Base-by-base conservation (phyloP, 2,113 vertebrate species). In the Arizona elegans region DNA sequence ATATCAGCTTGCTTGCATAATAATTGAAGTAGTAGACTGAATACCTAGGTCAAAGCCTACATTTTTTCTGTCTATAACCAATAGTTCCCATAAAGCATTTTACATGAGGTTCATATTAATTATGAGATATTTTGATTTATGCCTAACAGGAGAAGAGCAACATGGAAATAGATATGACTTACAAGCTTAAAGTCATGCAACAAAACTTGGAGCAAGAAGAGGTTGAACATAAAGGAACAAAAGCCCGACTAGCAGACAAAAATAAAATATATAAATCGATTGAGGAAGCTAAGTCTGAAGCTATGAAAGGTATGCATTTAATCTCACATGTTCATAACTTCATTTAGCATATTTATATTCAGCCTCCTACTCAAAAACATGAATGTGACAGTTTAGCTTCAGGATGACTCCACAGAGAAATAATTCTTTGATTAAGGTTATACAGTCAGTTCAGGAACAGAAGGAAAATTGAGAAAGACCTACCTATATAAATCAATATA, bases 101-200 rank as follows among this genome's bases (percentile, higher is more conserved):
- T 33, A 33, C 70, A 75, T 75, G n/a, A 17, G 75, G 17, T 38
- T 38, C 33, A 81, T 81, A 81, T 43, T 43, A 87, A 91, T 50
- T 91, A 56, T 93, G 54, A 52, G 54, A 38, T 3, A 88, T 90
- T 93, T 92, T 90, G n/a, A 52, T 95, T 56, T 91, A 85, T 43
- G 52, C 95, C 87, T 26, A 95, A 88, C 95, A 99, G 99, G 99
- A 99, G 96, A 99, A 99, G 97, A 99, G 98, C 97, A 99, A 99
- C 96, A 98, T 99, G 97, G 99, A 99, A 98, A 99, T 99, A 93
- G 99, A 99, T 95, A 98, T 99, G 98, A 99, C 99, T 15, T 99
- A 99, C 94, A 99, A 99, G 97, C 98, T 99, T 92, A 99, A 99
- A 98, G 98, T 99, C 89, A 97, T 99, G 96, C 99, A 99, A 97